Percentiles rank a stretch among this genome's conserved stretches.
phyloP scores from a whole-genome alignment of 2,797 vertebrate genomes.

The Choloepus didactylus region DNA sequence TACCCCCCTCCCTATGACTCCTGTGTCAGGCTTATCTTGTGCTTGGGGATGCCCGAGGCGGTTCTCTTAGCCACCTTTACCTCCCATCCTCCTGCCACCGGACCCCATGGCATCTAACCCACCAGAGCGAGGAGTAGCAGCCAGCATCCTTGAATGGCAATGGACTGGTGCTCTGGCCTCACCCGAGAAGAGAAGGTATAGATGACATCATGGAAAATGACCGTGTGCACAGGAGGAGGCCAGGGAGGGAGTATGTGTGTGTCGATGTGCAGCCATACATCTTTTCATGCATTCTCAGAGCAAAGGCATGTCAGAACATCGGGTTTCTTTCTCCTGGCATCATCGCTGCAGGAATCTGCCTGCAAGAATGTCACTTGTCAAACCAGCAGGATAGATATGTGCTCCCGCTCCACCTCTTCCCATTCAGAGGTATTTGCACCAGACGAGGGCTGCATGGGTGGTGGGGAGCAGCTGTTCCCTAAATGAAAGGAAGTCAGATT shows the following conservation, averaged over 20 bases:
- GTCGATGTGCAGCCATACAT: background rate
- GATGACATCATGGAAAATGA: background rate
- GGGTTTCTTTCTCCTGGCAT: background rate
- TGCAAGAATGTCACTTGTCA: conserved; percentile 50
- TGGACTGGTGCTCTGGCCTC: background rate
- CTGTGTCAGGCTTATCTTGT: conserved; percentile 90
- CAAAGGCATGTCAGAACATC: conserved; percentile 46
- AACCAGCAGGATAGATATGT: background rate
- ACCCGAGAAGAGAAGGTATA: background rate
- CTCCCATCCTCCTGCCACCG: background rate
- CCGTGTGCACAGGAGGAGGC: background rate
- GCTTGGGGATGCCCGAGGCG: conserved; percentile 63
- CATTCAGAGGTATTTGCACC: background rate
- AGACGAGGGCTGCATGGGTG: background rate
- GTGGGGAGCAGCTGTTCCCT: background rate
- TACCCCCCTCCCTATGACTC: background rate
- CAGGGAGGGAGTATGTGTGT: background rate
- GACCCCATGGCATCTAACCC: background rate
- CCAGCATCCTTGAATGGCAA: background rate
- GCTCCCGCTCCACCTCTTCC: background rate
- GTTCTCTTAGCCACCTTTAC: background rate
- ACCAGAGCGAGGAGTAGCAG: background rate
- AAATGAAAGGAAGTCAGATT: background rate
- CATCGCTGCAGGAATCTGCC: background rate
- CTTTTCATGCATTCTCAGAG: background rate